Percentiles rank a stretch among this genome's conserved stretches.
phyloP scores from a whole-genome alignment of 2,797 vertebrate species.

The Ctenopoma kingsleyae region DNA sequence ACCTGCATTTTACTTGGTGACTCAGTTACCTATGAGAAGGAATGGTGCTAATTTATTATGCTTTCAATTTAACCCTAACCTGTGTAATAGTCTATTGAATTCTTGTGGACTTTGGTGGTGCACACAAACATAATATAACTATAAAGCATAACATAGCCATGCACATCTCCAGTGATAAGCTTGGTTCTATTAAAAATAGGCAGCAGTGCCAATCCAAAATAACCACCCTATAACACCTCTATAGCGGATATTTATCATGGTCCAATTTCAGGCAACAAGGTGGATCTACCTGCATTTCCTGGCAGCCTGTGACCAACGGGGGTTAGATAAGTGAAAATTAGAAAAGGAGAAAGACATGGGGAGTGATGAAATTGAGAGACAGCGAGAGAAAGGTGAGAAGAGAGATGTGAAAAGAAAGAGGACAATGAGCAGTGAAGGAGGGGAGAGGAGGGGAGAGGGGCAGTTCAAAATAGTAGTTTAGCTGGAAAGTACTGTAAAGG shows the following conservation, averaged over 20 bases:
- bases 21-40: neutral
- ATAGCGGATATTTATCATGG: neutral
- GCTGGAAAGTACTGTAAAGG: constrained; percentile 5
- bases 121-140: neutral
- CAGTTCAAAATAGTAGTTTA: neutral
- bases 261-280: constrained; percentile 26
- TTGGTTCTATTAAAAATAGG: neutral
- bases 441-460: neutral
- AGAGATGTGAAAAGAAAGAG: neutral
- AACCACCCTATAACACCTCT: neutral
- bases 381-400: constrained; percentile 9
- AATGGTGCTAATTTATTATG: neutral
- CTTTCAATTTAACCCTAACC: neutral
- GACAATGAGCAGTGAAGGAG: neutral
- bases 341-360: constrained; percentile 25
- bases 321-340: constrained; percentile 41
- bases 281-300: constrained; percentile 15
- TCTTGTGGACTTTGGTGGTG: neutral
- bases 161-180: neutral
- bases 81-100: neutral
- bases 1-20: neutral
- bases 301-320: constrained; percentile 16
- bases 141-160: neutral
- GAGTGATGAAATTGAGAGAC: constrained; percentile 14
- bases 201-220: neutral